phyloP scores from a whole-genome alignment of 2,113 vertebrate species.

The Ariopsis seemanni region DNA sequence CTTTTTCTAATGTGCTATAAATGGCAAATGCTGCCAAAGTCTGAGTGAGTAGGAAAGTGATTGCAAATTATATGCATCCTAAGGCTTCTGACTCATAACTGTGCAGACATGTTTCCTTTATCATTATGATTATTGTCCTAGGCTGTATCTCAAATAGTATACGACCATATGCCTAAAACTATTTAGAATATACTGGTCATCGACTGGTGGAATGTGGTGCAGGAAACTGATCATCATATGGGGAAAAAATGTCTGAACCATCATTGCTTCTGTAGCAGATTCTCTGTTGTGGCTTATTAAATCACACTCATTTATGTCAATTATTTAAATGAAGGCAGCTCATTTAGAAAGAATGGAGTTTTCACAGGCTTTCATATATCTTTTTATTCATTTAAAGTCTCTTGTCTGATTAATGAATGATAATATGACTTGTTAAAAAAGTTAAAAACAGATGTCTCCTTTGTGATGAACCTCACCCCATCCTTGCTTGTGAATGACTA shows the following conservation, averaged over 20 bases:
- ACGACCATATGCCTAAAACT: neutral
- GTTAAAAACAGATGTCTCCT: neutral
- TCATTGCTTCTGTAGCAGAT: neutral
- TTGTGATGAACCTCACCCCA: too few relatives aligned
- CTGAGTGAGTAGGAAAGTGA: neutral
- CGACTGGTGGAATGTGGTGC: neutral
- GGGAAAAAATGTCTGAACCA: neutral
- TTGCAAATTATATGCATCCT: conserved; percentile 1
- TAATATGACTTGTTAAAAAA: neutral
- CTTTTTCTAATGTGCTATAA: conserved; percentile 2
- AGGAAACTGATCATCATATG: neutral
- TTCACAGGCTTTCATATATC: neutral
- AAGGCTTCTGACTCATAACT: conserved; percentile 8
- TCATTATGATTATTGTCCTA: neutral
- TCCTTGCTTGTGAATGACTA: too few relatives aligned
- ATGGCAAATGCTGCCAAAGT: neutral
- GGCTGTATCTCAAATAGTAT: neutral
- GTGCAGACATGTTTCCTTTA: neutral
- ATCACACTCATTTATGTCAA: neutral
- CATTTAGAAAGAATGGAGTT: neutral
- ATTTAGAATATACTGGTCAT: neutral
- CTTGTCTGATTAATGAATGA: neutral
- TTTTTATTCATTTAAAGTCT: neutral
- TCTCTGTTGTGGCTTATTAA: neutral
- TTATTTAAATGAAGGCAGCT: conserved; percentile 5